Base-by-base conservation (phyloP, 2,888 invertebrate genomes). In the Caenorhabditis sp. region DNA sequence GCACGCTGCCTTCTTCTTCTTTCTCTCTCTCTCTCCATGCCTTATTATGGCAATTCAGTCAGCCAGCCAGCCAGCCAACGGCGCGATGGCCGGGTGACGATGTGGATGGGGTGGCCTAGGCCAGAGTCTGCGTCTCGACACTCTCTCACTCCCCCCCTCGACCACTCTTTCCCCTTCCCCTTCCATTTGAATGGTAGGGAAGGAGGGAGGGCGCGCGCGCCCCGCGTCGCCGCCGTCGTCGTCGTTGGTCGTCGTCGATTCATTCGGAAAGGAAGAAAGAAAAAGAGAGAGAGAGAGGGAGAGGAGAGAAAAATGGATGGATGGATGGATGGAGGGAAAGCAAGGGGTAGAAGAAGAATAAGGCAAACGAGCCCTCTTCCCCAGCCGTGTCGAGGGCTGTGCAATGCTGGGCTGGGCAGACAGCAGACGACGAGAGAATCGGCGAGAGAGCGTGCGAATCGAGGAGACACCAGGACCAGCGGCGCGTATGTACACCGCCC, bases 111-210 rank as follows among this genome's bases (percentile, higher is more conserved):
- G n/a, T n/a, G n/a, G n/a, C n/a, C n/a, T n/a, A n/a, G n/a, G n/a
- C n/a, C n/a, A n/a, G n/a, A n/a, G n/a, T n/a, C 80, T 72, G 72
- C 80, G 72, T 68, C 74, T 80, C 72, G 62, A 40, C 55, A 71
- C 79, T 51, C 65, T 40, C 58, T 70, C 51, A 28, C 50, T 32
- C 72, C 60, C 68, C 61, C 37, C 51, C 47, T 71, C 55, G 56
- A 44, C 68, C 62, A 55, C 60, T 32, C 32, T 32, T n/a, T n/a
- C n/a, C n/a, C n/a, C n/a, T n/a, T n/a, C n/a, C n/a, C 70, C 53
- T 56, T 70, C 71, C 72, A 80, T 80, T 72, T 72, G 68, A 71
- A 71, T 61, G 62, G 69, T 47, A 47, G 9, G 32, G 32, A 32
- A 32, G 58, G 68, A 47, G 9, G 32, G 32, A 32, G 9, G 58